Percentiles rank a stretch among this genome's conserved stretches.
Conservation (phyloP, 2,888 invertebrate species). For the Gastrophysa polygoni region DNA sequence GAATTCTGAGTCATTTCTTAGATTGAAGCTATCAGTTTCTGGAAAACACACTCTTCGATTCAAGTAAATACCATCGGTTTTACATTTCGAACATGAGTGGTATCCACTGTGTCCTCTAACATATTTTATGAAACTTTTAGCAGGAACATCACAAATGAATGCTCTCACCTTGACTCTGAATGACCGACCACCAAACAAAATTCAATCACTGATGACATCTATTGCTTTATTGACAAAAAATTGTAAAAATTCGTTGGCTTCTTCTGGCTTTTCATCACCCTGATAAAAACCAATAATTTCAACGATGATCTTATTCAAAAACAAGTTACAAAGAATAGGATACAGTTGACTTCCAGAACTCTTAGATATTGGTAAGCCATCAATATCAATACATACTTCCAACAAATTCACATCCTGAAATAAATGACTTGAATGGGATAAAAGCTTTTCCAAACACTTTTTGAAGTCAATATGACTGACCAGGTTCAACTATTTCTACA, state of each 20-base stretch:
- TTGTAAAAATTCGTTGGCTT: not conserved
- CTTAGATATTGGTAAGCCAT: too few species aligned
- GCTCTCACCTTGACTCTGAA: too few species aligned
- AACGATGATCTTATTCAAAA: slow-evolving; percentile 24
- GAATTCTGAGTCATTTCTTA: not conserved
- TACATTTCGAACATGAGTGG: slow-evolving; percentile 3
- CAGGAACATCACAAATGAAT: too few species aligned
- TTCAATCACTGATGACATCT: not conserved
- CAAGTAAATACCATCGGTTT: not conserved
- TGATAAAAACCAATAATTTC: slow-evolving; percentile 33
- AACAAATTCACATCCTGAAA: slow-evolving; percentile 3
- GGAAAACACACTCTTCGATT: slow-evolving; percentile 1
- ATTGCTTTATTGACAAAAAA: slow-evolving; percentile 2
- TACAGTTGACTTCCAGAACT: too few species aligned
- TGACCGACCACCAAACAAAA: not conserved
- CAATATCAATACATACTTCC: slow-evolving; percentile 29
- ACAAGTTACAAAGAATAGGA: slow-evolving; percentile 33
- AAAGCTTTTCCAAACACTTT: slow-evolving; percentile 1
- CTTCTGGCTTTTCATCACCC: too few species aligned
- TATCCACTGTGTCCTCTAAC: slow-evolving; percentile 6
- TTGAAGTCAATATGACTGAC: not conserved
- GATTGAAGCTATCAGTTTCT: not conserved
- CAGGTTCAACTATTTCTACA: not conserved
- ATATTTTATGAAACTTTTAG: not conserved
- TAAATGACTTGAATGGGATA: not conserved